A percentile compares a stretch with the other conserved stretches of the same genome.
Conservation (phyloP, 2,797 vertebrate genomes). For the Pampus argenteus region DNA sequence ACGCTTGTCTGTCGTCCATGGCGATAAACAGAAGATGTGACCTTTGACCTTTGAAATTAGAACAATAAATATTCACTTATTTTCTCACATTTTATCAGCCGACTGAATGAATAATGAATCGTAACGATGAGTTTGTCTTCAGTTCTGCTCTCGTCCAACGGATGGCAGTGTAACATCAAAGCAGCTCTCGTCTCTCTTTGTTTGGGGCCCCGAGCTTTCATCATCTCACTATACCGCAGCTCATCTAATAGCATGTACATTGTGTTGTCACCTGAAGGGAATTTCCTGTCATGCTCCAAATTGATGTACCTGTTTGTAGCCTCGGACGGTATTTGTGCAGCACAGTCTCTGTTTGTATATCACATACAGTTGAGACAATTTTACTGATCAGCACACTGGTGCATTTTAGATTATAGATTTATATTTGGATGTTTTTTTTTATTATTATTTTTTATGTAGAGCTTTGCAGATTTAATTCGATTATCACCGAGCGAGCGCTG, state of each 20-base stretch:
- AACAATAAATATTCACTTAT: neutral
- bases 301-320: slow-evolving; percentile 77
- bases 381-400: slow-evolving; percentile 44
- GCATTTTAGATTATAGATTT: slow-evolving; percentile 50
- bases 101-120: too few species aligned
- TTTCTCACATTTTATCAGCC: neutral
- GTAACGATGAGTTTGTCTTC: too few species aligned
- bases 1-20: too few species aligned
- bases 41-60: neutral
- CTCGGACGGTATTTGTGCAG: slow-evolving; percentile 70
- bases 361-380: slow-evolving; percentile 50
- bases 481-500: slow-evolving; percentile 45
- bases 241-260: slow-evolving; percentile 80
- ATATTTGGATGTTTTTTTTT: slow-evolving; percentile 25
- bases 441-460: slow-evolving; percentile 45
- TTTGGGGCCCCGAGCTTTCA: slow-evolving; percentile 68
- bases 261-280: slow-evolving; percentile 77
- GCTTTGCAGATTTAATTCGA: slow-evolving; percentile 61
- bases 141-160: slow-evolving; percentile 55
- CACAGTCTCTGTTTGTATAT: slow-evolving; percentile 55
- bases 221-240: slow-evolving; percentile 76
- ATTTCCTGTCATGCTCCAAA: slow-evolving; percentile 74
- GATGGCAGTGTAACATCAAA: slow-evolving; percentile 74
- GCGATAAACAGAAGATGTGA: neutral
- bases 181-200: slow-evolving; percentile 43